Base-by-base conservation (phyloP, 2,797 vertebrate genomes). In the Notamacropus eugenii region DNA sequence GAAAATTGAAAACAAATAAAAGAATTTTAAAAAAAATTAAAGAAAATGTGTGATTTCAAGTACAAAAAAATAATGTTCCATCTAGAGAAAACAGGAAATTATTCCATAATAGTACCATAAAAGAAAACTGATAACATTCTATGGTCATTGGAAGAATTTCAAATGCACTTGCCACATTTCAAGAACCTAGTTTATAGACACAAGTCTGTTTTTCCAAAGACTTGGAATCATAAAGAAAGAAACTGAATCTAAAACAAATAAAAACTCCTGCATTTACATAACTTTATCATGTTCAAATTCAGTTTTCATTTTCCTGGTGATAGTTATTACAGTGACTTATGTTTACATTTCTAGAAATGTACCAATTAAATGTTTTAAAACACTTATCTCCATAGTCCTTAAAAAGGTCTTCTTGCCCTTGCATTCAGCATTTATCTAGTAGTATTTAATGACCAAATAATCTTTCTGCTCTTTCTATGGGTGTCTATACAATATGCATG, bases 291-390 rank as follows among this genome's bases (percentile, higher is more conserved):
- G 31, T n/a, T 67, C 92, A 90, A 92, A 92, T 59, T 16, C 93
- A 46, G 29, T 96, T 59, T 96, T 93, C 50, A 56, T 95, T 95
- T 97, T 96, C 93, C 87, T 55, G 28, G 14, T 57, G 27, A 92
- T 95, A 97, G 96, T 95, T 90, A 96, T 96, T 91, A 94, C 54
- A 95, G 93, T 93, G n/a, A 90, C 46, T 96, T 82, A 93, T 93
- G 96, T 94, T 31, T 0, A 95, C 95, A 96, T 95, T 55, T 96
- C 91, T 55, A 97, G 91, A 94, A 96, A 96, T 94, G 11, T 95
- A 95, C 95, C 97, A 97, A 98, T 98, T 95, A 97, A 82, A 19
- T 16, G 55, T 29, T 55, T 96, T 96, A 97, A 95, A 96, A 98
- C 94, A 91, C 97, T 97, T 93, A 24, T 28, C 95, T 93, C 67